Evolutionary conservation across 2,797 vertebrate species (phyloP).

Genomic region (Sphenopsis melanotis): DNA sequence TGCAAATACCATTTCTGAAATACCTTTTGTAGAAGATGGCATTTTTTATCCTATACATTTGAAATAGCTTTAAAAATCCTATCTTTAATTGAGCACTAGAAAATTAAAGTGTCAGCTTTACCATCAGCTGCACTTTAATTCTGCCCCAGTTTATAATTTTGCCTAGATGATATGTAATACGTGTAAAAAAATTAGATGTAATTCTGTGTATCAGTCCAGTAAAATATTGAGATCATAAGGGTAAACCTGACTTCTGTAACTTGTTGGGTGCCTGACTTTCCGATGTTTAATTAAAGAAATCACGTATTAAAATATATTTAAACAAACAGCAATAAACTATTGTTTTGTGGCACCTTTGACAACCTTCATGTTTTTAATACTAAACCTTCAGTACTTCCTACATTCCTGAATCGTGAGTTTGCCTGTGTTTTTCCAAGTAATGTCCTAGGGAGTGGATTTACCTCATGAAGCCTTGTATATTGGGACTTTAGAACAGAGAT

Average conservation of each 20-base stretch:
- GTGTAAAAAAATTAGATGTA: not conserved
- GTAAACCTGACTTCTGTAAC: not conserved
- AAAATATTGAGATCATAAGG: not conserved
- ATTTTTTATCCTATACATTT: not conserved
- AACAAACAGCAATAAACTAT: not conserved
- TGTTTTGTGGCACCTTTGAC: not conserved
- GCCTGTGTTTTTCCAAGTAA: not conserved
- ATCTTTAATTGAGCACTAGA: not conserved
- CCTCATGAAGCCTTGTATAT: not conserved
- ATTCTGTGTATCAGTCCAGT: not conserved
- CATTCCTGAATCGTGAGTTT: not conserved
- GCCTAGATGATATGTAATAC: not conserved
- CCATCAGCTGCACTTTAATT: not conserved
- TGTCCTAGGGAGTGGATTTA: not conserved
- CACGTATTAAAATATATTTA: not conserved
- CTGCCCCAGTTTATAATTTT: not conserved
- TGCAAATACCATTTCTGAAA: not conserved
- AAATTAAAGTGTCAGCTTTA: not conserved
- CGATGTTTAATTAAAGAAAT: not conserved
- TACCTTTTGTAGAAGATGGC: not conserved
- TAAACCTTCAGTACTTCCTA: not conserved
- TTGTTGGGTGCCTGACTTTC: not conserved
- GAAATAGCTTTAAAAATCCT: not conserved
- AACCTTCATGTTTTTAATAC: not conserved
- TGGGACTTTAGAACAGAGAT: not conserved